Percentiles rank a stretch among this genome's conserved stretches.
Evolutionary conservation across 2,113 vertebrate genomes (phyloP).

Genomic region (Indicator indicator): DNA sequence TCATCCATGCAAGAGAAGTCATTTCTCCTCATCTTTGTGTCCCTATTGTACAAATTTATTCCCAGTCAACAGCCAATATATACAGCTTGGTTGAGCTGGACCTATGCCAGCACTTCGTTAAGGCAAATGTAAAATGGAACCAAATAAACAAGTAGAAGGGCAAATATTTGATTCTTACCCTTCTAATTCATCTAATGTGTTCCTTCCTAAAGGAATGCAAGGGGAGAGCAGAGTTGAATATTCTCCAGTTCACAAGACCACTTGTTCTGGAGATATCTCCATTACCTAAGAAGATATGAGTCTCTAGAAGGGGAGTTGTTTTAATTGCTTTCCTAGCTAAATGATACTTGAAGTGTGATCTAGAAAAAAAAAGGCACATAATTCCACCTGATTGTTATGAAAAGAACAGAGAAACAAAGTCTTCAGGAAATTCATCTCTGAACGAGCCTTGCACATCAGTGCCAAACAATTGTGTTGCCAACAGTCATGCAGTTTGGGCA

Average conservation of each 20-base stretch:
- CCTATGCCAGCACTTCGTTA: not conserved
- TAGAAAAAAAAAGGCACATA: not conserved
- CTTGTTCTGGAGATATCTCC: not conserved
- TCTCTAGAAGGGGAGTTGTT: not conserved
- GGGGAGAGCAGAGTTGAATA: not conserved
- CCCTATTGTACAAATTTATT: not conserved
- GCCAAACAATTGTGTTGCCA: not conserved
- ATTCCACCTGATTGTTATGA: not conserved
- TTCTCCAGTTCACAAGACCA: not conserved
- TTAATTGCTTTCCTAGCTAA: not conserved
- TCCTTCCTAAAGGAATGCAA: not conserved
- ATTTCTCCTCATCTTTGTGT: not conserved
- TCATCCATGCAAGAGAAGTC: not conserved
- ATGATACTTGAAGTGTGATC: not conserved
- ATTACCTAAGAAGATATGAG: not conserved
- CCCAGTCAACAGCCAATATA: not conserved
- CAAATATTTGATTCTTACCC: not conserved
- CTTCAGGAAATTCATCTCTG: not conserved
- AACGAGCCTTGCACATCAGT: not conserved
- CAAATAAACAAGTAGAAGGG: not conserved
- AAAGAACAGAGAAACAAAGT: not conserved
- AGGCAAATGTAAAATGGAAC: slow-evolving; percentile 2
- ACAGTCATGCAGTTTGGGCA: not conserved
- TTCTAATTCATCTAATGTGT: not conserved
- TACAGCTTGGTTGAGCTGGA: not conserved